These are phyloP conservation scores for Sussaba pulchella DNA, from an alignment of 2,888 invertebrate species.

Conservation along the genomic window DNA sequence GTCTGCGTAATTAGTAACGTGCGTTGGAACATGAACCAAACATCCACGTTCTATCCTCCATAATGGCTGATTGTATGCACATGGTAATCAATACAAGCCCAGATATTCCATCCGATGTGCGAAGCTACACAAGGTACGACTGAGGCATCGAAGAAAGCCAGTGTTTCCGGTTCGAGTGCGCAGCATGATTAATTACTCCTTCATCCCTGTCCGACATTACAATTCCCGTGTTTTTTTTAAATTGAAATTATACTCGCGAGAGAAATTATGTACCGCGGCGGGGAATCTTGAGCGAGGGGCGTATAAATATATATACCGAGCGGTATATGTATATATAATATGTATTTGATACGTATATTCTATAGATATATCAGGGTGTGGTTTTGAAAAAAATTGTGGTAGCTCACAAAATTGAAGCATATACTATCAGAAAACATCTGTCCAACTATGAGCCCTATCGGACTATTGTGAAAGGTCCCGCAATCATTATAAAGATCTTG, in stretches of 20 bases:
- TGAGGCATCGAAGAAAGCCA: constrained; percentile 26
- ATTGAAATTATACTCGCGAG: constrained; percentile 57
- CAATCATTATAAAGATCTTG: no score
- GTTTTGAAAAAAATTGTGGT: no score
- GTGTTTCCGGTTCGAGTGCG: constrained; percentile 39
- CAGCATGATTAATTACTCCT: constrained; percentile 62
- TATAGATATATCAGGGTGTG: no score
- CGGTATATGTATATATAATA: not conserved
- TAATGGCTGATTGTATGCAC: constrained; percentile 38
- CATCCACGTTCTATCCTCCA: no score
- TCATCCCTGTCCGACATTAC: constrained; percentile 33
- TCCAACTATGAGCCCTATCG: no score
- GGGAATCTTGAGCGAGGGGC: not conserved
- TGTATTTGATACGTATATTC: no score
- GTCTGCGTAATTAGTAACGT: no score
- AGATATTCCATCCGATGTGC: constrained; percentile 24
- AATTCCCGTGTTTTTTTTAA: constrained; percentile 48
- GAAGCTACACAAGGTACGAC: constrained; percentile 13
- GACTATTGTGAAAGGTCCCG: no score
- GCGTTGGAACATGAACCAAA: no score
- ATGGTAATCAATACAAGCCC: constrained; percentile 1
- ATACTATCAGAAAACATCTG: no score
- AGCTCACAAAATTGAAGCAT: no score
- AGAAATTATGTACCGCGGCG: not conserved
- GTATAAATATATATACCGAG: not conserved